Evolutionary conservation across 2,888 invertebrate genomes (phyloP), one percentile per base, ranked within the genome.

Genomic region (Mechanitis messenoides): DNA sequence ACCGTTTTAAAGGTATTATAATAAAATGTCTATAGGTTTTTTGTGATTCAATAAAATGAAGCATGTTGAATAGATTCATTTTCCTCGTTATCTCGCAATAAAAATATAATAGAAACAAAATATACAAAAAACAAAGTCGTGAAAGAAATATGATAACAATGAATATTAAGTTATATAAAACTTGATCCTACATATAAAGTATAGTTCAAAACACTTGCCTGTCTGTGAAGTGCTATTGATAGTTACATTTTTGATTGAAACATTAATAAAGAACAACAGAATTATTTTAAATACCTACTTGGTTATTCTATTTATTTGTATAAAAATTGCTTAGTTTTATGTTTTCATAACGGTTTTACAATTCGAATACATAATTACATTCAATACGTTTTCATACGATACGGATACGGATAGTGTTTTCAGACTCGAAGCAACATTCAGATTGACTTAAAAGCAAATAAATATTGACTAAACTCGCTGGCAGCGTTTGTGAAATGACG

Each of bases 391-490:
- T 20, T 20, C 20, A 20, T 20, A 20, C 20, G 20, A 20, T 20
- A 20, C 20, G 58, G n/a, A 54, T 58, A 35, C 38, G 46, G 50
- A 71, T 70, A 65, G 71, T 69, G 60, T 59, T 70, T 69, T 66
- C 68, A 61, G 61, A 54, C 42, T 61, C 66, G 77, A 77, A 79
- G 78, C 75, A 74, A 76, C 74, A 74, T 71, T 72, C 71, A 78
- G 77, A 77, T 79, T 75, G 71, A 71, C 72, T 69, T 64, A 61
- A 47, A 47, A 47, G 62, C 60, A 65, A 58, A 64, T 56, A 71
- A 73, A 85, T 82, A 85, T 85, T 85, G 79, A 78, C 78, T 70
- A 63, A 66, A 70, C 70, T 75, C 72, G 66, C 61, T 63, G 64
- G 69, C 66, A 68, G 67, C 66, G 57, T 59, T 68, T 64, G 68